phyloP scores from a whole-genome alignment of 1,140 invertebrate species.

The Zaprionus ghesquierei region DNA sequence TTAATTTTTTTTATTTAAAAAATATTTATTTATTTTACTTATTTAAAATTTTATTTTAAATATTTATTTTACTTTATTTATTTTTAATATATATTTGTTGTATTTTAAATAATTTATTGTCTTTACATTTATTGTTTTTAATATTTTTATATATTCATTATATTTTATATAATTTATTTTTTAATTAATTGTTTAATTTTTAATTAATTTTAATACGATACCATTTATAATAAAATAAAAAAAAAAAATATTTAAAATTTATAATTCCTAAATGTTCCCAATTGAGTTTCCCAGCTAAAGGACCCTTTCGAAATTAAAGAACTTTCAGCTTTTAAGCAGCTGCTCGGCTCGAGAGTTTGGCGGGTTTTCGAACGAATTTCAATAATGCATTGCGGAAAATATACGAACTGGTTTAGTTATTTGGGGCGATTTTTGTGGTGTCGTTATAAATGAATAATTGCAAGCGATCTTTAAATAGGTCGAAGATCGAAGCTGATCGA shows the following conservation, averaged over 20 bases:
- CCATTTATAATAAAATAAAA: background rate
- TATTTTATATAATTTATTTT: too few species aligned
- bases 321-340: background rate
- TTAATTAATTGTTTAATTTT: too few species aligned
- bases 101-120: too few species aligned
- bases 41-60: too few species aligned
- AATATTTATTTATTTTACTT: too few species aligned
- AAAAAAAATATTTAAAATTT: background rate
- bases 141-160: too few species aligned
- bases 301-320: background rate
- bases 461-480: constrained; percentile 56
- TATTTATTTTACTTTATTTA: too few species aligned
- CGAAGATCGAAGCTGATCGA: constrained; percentile 45
- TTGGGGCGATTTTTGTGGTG: constrained; percentile 38
- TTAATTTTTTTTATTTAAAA: too few species aligned
- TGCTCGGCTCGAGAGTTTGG: background rate
- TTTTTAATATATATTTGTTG: too few species aligned
- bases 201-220: background rate
- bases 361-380: background rate
- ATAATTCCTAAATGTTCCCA: background rate
- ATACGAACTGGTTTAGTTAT: constrained; percentile 51
- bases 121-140: too few species aligned
- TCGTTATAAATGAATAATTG: constrained; percentile 74
- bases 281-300: background rate
- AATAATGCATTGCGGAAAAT: constrained; percentile 5